Percentiles rank a stretch among this genome's conserved stretches.
phyloP scores from a whole-genome alignment of 2,797 vertebrate species.

The Coregonus ussuriensis region DNA sequence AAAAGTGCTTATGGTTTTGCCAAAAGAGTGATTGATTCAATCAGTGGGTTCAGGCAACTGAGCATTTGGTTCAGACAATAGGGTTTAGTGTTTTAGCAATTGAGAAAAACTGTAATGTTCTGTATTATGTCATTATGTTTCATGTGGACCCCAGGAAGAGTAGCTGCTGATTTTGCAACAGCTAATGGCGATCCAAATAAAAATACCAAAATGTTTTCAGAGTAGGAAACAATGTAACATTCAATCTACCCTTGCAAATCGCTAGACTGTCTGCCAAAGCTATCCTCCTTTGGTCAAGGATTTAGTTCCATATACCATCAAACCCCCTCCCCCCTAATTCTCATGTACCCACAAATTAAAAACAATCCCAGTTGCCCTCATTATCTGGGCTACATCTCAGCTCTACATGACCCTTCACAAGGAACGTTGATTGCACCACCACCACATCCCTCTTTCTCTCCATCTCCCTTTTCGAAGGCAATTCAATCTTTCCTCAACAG shows the following conservation, averaged over 20 bases:
- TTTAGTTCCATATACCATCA: conserved; percentile 9
- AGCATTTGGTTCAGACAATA: too few relatives aligned
- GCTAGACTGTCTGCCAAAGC: conserved; percentile 19
- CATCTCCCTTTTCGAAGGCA: not conserved
- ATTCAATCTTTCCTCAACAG: not conserved
- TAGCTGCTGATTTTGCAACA: too few relatives aligned
- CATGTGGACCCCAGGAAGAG: too few relatives aligned
- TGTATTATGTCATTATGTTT: too few relatives aligned
- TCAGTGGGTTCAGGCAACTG: too few relatives aligned
- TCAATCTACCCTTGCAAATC: conserved; percentile 15
- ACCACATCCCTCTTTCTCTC: not conserved
- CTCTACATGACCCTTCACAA: not conserved
- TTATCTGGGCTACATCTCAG: conserved; percentile 30
- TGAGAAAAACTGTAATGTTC: too few relatives aligned
- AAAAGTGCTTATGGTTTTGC: too few relatives aligned
- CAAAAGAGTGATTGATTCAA: too few relatives aligned
- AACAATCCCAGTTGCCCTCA: conserved; percentile 30
- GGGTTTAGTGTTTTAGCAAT: too few relatives aligned
- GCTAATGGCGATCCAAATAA: too few relatives aligned
- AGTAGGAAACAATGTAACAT: not conserved
- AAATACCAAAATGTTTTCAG: not conserved
- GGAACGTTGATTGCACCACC: not conserved
- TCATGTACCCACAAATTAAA: conserved; percentile 26
- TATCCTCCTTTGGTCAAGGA: conserved; percentile 20
- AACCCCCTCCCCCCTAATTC: conserved; percentile 31